Evolutionary conservation across 2,888 invertebrate species (phyloP).

Genomic region (Falcaria lacertinaria): DNA sequence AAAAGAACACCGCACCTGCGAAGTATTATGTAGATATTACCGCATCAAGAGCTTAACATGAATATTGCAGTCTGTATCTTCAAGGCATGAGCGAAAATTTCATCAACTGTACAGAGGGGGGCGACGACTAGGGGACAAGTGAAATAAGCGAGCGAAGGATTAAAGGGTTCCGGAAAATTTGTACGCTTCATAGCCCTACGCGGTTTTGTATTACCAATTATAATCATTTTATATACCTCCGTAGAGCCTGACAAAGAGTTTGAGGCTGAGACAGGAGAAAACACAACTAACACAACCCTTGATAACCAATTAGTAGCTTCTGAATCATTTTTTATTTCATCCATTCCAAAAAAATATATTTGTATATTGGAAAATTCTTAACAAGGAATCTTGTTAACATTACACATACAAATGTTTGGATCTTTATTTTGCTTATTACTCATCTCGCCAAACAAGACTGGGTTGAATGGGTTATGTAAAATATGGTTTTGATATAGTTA

Average conservation of each 20-base stretch:
- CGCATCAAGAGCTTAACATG: constrained; percentile 54
- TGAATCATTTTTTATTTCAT: no score
- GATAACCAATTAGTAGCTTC: no score
- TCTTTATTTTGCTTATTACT: no score
- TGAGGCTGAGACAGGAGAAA: no score
- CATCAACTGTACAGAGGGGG: constrained; percentile 53
- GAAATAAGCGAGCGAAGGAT: constrained; percentile 73
- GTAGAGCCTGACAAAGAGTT: constrained; percentile 17
- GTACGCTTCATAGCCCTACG: constrained; percentile 69
- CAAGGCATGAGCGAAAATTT: constrained; percentile 60
- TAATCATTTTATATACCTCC: constrained; percentile 65
- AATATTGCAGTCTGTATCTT: constrained; percentile 54
- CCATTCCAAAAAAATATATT: no score
- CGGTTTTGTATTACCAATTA: constrained; percentile 78
- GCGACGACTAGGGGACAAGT: constrained; percentile 70
- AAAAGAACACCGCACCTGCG: constrained; percentile 43
- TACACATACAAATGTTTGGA: no score
- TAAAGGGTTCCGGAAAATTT: constrained; percentile 77
- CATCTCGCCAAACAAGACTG: no score
- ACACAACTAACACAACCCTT: no score
- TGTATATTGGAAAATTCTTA: no score
- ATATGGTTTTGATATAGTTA: no score
- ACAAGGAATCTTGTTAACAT: no score
- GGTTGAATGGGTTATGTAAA: no score
- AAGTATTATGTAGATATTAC: constrained; percentile 35